Base-by-base conservation (phyloP, 2,113 vertebrate genomes). In the Ellobius talpinus region DNA sequence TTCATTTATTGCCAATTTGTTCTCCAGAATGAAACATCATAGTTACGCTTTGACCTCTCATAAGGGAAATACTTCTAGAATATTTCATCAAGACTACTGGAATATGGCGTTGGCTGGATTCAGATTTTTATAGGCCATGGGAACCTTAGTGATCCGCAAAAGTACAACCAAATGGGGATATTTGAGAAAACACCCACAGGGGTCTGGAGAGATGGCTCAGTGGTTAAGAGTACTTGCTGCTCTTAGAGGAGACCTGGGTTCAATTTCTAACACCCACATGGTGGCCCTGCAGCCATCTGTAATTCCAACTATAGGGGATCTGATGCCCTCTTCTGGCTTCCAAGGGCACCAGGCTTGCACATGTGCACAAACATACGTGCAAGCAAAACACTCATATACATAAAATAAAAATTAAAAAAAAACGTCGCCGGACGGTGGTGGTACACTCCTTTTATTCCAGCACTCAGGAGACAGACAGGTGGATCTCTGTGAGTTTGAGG, bases 11-110 rank as follows among this genome's bases (percentile, higher is more conserved):
- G 1, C 50, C 52, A 58, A 9, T 89, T 93, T 89, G 68, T 77
- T 97, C 90, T 95, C 42, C 72, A 86, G 74, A 77, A 72, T 58
- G n/a, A 21, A 89, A 39, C 77, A 81, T 45, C 47, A 13, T 63
- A n/a, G 21, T 76, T 61, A 31, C 26, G 2, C 0, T 17, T 36
- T 76, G 73, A 42, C 76, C 66, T 68, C 78, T 88, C 65, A 11
- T 73, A 63, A 96, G 82, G 73, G 61, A 33, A 33, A 26, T 8
- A 11, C 61, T 72, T 89, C 45, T 86, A 63, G 68, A 91, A 29
- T 81, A 7, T 81, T 94, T 12, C 33, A 23, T 90, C 23, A 36
- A 77, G 86, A 77, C 31, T 45, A 42, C 23, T 55, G 17, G 10
- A 23, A 11, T 21, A 24, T 29, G 24, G 58, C 24, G 47, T 29